These are phyloP conservation scores for Tetramorium parvispinum DNA, from an alignment of 1,140 invertebrate species.

Conservation along the genomic window DNA sequence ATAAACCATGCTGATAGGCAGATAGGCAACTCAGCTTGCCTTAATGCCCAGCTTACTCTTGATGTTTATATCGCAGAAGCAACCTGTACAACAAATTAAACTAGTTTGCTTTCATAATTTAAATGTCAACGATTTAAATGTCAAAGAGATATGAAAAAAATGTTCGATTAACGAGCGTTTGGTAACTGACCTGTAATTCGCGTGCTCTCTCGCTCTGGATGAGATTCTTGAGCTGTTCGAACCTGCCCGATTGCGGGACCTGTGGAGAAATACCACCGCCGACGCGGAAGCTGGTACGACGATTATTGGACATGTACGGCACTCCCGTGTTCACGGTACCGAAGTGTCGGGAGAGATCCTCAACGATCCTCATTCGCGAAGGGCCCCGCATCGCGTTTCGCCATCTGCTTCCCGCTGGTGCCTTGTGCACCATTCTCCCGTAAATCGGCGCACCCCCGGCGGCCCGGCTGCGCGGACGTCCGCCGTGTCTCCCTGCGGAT, in stretches of 20 bases:
- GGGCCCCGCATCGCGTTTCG: constrained; percentile 79
- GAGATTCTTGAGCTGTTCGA: constrained; percentile 88
- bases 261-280: constrained; percentile 74
- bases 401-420: constrained; percentile 84
- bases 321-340: constrained; percentile 79
- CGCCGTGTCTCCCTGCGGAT: constrained; percentile 67
- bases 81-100: too few relatives aligned
- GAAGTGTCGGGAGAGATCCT: constrained; percentile 84
- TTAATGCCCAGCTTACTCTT: too few relatives aligned
- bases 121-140: too few relatives aligned
- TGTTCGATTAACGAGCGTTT: background rate
- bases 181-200: constrained; percentile 85
- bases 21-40: too few relatives aligned
- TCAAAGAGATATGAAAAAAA: background rate
- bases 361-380: constrained; percentile 81
- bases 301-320: constrained; percentile 78
- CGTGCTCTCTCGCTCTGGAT: constrained; percentile 89
- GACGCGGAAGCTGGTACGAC: constrained; percentile 76
- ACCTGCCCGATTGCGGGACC: constrained; percentile 87
- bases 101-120: too few relatives aligned
- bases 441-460: constrained; percentile 86
- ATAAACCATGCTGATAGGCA: too few relatives aligned
- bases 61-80: too few relatives aligned
- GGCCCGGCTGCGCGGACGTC: constrained; percentile 72
- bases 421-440: constrained; percentile 88